Evolutionary conservation across 2,888 invertebrate species (phyloP).

Genomic region (Leucophenga maculata): DNA sequence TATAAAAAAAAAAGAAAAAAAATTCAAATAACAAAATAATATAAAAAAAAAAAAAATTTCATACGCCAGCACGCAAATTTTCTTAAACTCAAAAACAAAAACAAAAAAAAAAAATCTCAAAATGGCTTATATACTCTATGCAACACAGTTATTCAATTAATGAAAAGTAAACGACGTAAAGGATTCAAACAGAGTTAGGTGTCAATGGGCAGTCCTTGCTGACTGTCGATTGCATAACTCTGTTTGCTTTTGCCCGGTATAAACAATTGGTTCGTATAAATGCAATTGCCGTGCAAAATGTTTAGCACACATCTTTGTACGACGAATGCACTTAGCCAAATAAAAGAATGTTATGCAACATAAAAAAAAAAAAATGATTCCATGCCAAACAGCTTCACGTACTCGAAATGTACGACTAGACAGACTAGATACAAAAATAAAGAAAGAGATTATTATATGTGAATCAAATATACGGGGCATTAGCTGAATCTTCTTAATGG

Average conservation of each 20-base stretch:
- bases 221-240: slow-evolving; percentile 69
- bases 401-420: neutral
- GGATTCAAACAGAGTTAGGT: slow-evolving; percentile 69
- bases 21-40: slow-evolving; percentile 30
- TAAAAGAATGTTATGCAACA: neutral
- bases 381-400: neutral
- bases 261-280: slow-evolving; percentile 48
- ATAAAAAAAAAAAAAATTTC: too few relatives aligned
- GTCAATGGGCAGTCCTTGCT: slow-evolving; percentile 63
- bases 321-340: slow-evolving; percentile 60
- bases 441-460: neutral
- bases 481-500: slow-evolving; percentile 72
- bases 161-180: slow-evolving; percentile 30
- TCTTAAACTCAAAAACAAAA: slow-evolving; percentile 9
- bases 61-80: slow-evolving; percentile 22
- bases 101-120: slow-evolving; percentile 35
- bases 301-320: slow-evolving; percentile 58
- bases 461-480: slow-evolving; percentile 60
- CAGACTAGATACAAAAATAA: neutral
- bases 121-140: slow-evolving; percentile 41
- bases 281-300: slow-evolving; percentile 64
- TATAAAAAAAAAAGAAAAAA: slow-evolving; percentile 44
- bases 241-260: slow-evolving; percentile 68
- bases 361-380: slow-evolving; percentile 1
- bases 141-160: slow-evolving; percentile 35